Evolutionary conservation across 1,140 invertebrate genomes (phyloP).

Genomic region (Aphidius gifuensis): DNA sequence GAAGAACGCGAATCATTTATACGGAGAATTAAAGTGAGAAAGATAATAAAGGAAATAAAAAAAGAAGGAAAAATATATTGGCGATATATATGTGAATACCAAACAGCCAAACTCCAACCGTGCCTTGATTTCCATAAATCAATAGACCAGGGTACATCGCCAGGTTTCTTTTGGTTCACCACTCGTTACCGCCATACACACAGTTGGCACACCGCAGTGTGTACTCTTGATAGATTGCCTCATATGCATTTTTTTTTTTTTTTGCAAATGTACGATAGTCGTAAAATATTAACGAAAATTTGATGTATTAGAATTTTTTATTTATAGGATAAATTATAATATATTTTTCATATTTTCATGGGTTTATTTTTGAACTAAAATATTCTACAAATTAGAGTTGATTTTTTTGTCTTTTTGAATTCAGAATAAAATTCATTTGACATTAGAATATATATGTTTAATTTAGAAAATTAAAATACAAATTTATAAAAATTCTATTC

Average conservation of each 20-base stretch:
- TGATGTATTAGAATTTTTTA: background rate
- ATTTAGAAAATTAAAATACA: too few relatives aligned
- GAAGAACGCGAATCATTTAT: conserved; percentile 41
- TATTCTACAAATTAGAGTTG: too few relatives aligned
- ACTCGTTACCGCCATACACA: conserved; percentile 23
- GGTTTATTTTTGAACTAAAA: too few relatives aligned
- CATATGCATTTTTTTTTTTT: conserved; percentile 28
- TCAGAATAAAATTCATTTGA: too few relatives aligned
- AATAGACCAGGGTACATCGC: conserved; percentile 29
- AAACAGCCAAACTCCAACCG: conserved; percentile 37
- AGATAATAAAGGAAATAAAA: conserved; percentile 6
- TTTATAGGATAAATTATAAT: too few relatives aligned
- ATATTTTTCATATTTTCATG: too few relatives aligned
- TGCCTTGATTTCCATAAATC: conserved; percentile 45
- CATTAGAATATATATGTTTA: too few relatives aligned
- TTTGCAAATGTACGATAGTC: conserved; percentile 26
- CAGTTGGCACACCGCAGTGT: background rate
- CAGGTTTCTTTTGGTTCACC: conserved; percentile 25
- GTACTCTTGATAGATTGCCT: conserved; percentile 29
- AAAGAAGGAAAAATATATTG: conserved; percentile 13
- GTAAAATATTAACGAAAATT: conserved; percentile 11
- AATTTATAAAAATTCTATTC: too few relatives aligned
- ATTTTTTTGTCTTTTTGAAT: too few relatives aligned
- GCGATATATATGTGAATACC: conserved; percentile 7
- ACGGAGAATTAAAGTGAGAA: conserved; percentile 33